phyloP scores from a whole-genome alignment of 2,888 invertebrate species.

The Athalia circularis region DNA sequence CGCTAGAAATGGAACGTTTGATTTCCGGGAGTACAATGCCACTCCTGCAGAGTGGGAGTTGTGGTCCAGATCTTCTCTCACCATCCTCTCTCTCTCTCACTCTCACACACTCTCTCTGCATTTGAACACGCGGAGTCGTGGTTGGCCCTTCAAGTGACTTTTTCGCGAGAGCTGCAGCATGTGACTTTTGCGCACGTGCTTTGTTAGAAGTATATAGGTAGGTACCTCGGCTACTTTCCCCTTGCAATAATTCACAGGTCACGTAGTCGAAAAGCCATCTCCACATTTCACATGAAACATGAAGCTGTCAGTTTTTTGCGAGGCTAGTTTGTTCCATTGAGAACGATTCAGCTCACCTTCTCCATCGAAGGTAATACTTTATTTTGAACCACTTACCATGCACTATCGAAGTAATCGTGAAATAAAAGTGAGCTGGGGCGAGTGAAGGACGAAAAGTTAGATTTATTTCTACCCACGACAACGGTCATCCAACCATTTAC shows the following conservation, averaged over 20 bases:
- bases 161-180: slow-evolving; percentile 21
- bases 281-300: slow-evolving; percentile 23
- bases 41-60: slow-evolving; percentile 52
- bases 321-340: slow-evolving; percentile 22
- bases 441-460: too few relatives aligned
- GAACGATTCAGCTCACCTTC: not conserved
- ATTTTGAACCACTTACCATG: not conserved
- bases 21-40: slow-evolving; percentile 60
- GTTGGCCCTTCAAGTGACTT: slow-evolving; percentile 30
- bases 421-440: not conserved
- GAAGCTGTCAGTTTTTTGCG: not conserved
- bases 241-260: slow-evolving; percentile 67
- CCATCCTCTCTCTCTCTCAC: slow-evolving; percentile 54
- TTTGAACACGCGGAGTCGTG: slow-evolving; percentile 55
- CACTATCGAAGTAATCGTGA: not conserved
- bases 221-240: slow-evolving; percentile 44
- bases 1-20: slow-evolving; percentile 59
- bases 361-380: too few relatives aligned
- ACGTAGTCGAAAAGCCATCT: slow-evolving; percentile 64
- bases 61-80: slow-evolving; percentile 52
- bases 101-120: slow-evolving; percentile 30
- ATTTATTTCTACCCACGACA: too few relatives aligned
- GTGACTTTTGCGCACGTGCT: slow-evolving; percentile 20
- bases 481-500: too few relatives aligned
- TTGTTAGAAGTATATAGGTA: not conserved